phyloP scores from a whole-genome alignment of 1,140 invertebrate genomes.

The Drosophila parabipectinata region DNA sequence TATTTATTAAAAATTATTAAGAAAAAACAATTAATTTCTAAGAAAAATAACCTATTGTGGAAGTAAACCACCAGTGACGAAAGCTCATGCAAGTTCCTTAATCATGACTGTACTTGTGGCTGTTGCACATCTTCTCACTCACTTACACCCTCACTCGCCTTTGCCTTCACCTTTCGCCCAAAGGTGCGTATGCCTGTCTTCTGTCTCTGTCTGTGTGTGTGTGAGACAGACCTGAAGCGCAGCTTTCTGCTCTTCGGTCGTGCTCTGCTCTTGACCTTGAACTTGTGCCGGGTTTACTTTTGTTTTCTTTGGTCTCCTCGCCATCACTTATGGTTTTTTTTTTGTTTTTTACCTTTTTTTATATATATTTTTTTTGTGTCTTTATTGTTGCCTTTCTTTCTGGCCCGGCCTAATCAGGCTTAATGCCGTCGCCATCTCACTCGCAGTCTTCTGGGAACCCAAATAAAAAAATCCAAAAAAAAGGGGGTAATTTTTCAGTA shows the following conservation, averaged over 20 bases:
- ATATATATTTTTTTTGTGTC: slow-evolving; percentile 13
- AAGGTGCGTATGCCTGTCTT: slow-evolving; percentile 22
- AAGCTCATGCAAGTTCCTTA: no score
- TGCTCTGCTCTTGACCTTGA: slow-evolving; percentile 77
- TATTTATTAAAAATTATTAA: no score
- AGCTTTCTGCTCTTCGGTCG: slow-evolving; percentile 35
- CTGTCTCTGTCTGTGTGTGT: slow-evolving; percentile 20
- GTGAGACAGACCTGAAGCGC: slow-evolving; percentile 52
- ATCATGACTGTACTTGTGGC: slow-evolving; percentile 12
- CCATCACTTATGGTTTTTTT: slow-evolving; percentile 46
- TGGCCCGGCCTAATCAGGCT: slow-evolving; percentile 69
- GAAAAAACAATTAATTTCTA: no score
- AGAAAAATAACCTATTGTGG: no score
- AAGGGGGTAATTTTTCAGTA: slow-evolving; percentile 43
- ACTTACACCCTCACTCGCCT: neutral
- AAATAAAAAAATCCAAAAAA: neutral
- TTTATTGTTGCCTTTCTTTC: slow-evolving; percentile 49
- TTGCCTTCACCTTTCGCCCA: slow-evolving; percentile 36
- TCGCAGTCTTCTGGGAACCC: slow-evolving; percentile 27
- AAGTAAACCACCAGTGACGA: no score
- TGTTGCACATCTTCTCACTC: slow-evolving; percentile 13
- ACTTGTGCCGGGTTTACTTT: slow-evolving; percentile 79
- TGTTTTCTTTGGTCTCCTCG: slow-evolving; percentile 72
- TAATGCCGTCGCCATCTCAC: slow-evolving; percentile 65
- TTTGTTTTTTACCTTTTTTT: slow-evolving; percentile 1